Conservation (phyloP, 2,797 vertebrate species). For the Pangasius larnaudii region DNA sequence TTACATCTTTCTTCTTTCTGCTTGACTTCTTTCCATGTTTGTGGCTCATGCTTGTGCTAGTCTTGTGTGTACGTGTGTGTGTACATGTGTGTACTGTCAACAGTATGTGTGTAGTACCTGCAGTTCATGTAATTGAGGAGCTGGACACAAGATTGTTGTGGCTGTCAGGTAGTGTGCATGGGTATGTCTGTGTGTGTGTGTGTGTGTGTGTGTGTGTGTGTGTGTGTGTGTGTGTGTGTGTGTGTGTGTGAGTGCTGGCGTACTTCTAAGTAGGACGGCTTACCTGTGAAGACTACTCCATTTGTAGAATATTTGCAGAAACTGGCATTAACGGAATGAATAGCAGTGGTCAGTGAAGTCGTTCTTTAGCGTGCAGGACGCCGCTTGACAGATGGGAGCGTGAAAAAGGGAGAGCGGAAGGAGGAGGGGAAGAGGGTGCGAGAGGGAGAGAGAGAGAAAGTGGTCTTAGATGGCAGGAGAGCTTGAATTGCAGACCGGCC, state of each 20-base stretch:
- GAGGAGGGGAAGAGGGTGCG: slow-evolving; percentile 24
- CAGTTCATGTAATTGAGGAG: slow-evolving; percentile 55
- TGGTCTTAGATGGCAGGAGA: slow-evolving; percentile 74
- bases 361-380: background rate
- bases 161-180: slow-evolving; percentile 73
- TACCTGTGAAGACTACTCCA: slow-evolving; percentile 8
- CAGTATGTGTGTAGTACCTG: slow-evolving; percentile 42
- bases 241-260: slow-evolving; percentile 6
- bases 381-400: slow-evolving; percentile 43
- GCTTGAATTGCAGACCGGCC: slow-evolving; percentile 76
- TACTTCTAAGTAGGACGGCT: background rate
- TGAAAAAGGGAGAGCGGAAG: slow-evolving; percentile 18
- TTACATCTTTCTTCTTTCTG: slow-evolving; percentile 71
- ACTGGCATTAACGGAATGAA: background rate
- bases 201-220: slow-evolving; percentile 30
- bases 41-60: slow-evolving; percentile 45
- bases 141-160: slow-evolving; percentile 72
- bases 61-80: slow-evolving; percentile 40
- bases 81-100: slow-evolving; percentile 48
- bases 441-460: slow-evolving; percentile 49
- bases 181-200: slow-evolving; percentile 56
- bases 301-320: background rate
- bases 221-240: slow-evolving; percentile 51
- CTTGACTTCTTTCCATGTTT: slow-evolving; percentile 46
- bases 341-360: background rate